These are phyloP conservation scores for Arremon brunneinucha DNA, from an alignment of 2,797 vertebrate genomes.

Conservation along the genomic window DNA sequence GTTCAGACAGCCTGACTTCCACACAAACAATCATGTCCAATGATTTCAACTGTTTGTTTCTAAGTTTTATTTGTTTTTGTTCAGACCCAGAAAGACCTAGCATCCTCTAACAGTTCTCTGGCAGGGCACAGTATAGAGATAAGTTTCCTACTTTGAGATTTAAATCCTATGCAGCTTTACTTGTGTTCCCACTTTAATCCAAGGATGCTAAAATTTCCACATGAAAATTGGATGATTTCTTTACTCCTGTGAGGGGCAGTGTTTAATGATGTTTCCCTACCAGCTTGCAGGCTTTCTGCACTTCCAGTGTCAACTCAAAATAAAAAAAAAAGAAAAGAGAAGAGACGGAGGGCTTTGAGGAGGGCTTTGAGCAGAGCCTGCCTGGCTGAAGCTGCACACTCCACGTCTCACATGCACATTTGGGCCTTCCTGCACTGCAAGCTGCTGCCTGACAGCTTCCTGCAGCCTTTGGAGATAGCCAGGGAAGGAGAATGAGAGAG, in stretches of 20 bases:
- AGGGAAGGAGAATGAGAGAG: not conserved
- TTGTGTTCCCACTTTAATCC: not conserved
- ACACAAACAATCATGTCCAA: not conserved
- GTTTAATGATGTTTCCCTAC: not conserved
- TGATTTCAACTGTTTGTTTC: not conserved
- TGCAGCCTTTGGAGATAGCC: not conserved
- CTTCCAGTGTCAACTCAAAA: not conserved
- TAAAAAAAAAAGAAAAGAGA: too few relatives aligned
- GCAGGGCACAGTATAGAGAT: not conserved
- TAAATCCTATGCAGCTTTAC: not conserved
- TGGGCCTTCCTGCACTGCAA: not conserved
- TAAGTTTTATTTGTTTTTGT: not conserved
- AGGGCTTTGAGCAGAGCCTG: not conserved
- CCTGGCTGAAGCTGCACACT: not conserved
- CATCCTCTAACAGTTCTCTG: not conserved
- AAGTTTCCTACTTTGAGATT: not conserved
- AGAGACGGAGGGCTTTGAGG: not conserved
- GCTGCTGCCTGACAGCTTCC: constrained; percentile 1
- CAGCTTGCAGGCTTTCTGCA: not conserved
- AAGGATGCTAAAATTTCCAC: not conserved
- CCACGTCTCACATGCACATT: not conserved
- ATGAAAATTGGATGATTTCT: not conserved
- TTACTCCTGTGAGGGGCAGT: not conserved
- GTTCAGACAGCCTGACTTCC: not conserved
- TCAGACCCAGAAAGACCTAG: not conserved